A percentile compares a stretch with the other conserved stretches of the same genome.
phyloP scores from a whole-genome alignment of 1,140 invertebrate genomes.

The Acromyrmex echinatior region DNA sequence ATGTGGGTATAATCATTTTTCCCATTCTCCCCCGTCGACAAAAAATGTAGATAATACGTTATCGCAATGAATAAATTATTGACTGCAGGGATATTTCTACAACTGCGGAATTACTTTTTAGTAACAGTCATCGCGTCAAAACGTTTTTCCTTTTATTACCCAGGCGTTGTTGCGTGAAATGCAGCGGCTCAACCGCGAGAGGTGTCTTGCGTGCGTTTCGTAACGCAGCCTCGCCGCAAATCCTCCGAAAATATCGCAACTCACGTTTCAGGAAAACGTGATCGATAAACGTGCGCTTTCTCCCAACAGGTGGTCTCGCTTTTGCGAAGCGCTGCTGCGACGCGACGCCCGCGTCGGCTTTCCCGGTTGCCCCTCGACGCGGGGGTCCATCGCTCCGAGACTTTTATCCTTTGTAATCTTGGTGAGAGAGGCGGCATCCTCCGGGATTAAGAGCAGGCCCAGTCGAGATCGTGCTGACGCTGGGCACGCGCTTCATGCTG shows the following conservation, averaged over 20 bases:
- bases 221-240: slow-evolving; percentile 40
- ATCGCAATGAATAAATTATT: neutral
- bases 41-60: neutral
- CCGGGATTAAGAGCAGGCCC: slow-evolving; percentile 57
- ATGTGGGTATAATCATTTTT: slow-evolving; percentile 2
- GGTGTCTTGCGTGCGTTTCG: slow-evolving; percentile 17
- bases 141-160: neutral
- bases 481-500: slow-evolving; percentile 80
- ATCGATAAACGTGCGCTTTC: slow-evolving; percentile 51
- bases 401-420: slow-evolving; percentile 77
- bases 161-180: neutral
- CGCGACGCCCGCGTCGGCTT: neutral
- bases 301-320: slow-evolving; percentile 71
- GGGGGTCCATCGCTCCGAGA: slow-evolving; percentile 48
- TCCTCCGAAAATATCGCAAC: slow-evolving; percentile 40
- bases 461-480: slow-evolving; percentile 71
- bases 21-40: neutral
- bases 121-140: neutral
- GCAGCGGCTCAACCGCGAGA: neutral
- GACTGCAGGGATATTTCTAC: neutral
- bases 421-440: slow-evolving; percentile 36
- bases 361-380: slow-evolving; percentile 20
- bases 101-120: neutral
- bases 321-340: slow-evolving; percentile 47
- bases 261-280: slow-evolving; percentile 6